Base-by-base conservation (phyloP, 2,888 invertebrate species). In the Anoplius nigerrimus region DNA sequence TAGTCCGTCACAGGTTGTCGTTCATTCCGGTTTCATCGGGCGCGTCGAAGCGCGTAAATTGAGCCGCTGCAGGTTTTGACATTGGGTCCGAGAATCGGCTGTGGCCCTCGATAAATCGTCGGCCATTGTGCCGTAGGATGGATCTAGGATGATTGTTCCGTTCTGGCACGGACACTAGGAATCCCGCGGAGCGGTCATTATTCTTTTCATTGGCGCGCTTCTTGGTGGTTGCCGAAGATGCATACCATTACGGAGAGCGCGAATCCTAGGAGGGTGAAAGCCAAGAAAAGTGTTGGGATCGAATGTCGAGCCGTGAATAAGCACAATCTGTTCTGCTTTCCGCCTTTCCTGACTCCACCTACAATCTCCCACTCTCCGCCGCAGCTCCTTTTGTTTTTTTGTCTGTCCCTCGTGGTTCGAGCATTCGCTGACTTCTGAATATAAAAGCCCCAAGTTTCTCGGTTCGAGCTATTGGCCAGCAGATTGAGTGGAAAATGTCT, bases 401-500 rank as follows among this genome's bases (percentile, higher is more conserved):
- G 70, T 71, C 67, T 34, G 34, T 34, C 43, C 55, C 55, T 21
- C 53, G 48, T 60, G 55, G 20, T 54, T 13, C 43, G 54, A 48
- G 55, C 51, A 62, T 43, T 65, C 59, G 67, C 58, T 53, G 60
- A 64, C 53, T 62, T 66, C 55, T 69, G 82, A 82, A 74, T 76
- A 70, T 76, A 76, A 78, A 82, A 72, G 64, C 67, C 63, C 58
- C 61, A 64, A 68, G 72, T 69, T 60, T 55, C 20, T 24, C 64
- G 58, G 52, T 59, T 72, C 77, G 75, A 74, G 73, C 78, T 77
- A 83, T 83, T 74, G 82, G 76, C 69, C 64, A 70, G 70, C 74
- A 83, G 80, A 84, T 84, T 80, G 84, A 82, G 80, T 72, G 82
- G 81, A 84, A 84, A 83, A 84, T 83, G 71, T 78, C 72, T 75